Evolutionary conservation across 2,113 vertebrate genomes (phyloP), one percentile per base, ranked within the genome.

Genomic region (Crypturellus undulatus): DNA sequence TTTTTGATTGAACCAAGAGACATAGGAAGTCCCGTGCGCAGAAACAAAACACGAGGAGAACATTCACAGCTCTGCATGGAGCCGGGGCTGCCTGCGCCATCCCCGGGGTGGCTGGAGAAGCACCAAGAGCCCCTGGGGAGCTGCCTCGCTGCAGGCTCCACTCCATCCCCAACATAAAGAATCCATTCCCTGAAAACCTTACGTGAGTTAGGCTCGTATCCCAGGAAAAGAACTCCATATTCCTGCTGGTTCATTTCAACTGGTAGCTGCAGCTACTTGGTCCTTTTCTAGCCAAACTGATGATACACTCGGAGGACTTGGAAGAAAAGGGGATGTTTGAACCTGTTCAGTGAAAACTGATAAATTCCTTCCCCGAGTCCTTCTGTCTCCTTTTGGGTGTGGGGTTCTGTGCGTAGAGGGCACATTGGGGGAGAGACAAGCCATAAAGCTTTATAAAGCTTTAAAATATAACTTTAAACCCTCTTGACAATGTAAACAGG

Each of bases 371-470:
- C 76, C 63, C 43, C 34, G 86, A 90, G 65, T 73, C 72, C 69
- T 65, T 94, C 79, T 32, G 59, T 93, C 84, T 79, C 71, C 89
- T 56, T 89, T 86, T 63, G 26, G 16, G 3, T 22, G 6, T 2
- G 20, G 8, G 2, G 36, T 22, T 25, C 32, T 40, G 28, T 9
- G 4, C 21, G 1, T 5, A 7, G 32, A 42, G 11, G 7, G 2
- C 15, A 18, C 18, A 72, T 1, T 1, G 2, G 52, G 67, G 32
- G 89, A 84, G 85, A 71, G 90, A 86, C 43, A 94, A 91, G 59
- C 73, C 45, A 77, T 91, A 96, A 95, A 95, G 59, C 83, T 97
- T 97, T 93, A 96, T 63, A 90, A 95, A 95, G 62, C 84, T 97
- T 97, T 93, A 96, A 68, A 91, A 84, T 93, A 83, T 81, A 88